Evolutionary conservation across 2,888 invertebrate genomes (phyloP).

Genomic region (Gasteruption jaculator): DNA sequence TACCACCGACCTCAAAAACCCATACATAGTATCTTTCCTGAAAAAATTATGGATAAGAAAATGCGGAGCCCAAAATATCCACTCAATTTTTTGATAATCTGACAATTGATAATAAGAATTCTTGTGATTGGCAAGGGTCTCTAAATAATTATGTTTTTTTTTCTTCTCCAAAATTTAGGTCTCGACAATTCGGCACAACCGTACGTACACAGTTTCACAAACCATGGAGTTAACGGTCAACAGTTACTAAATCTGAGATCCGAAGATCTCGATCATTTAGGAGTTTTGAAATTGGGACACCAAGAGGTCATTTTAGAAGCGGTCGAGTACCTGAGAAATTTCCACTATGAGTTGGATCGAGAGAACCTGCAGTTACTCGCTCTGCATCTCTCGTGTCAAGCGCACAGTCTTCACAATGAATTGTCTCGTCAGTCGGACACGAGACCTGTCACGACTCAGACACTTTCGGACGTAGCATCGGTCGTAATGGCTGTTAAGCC

Average conservation of each 20-base stretch:
- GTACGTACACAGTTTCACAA: constrained; percentile 76
- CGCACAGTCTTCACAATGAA: constrained; percentile 73
- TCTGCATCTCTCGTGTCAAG: constrained; percentile 75
- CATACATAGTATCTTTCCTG: too few species aligned
- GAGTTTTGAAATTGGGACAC: constrained; percentile 83
- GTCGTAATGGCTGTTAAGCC: constrained; percentile 82
- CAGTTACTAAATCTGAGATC: constrained; percentile 80
- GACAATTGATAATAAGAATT: too few species aligned
- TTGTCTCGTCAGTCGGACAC: constrained; percentile 57
- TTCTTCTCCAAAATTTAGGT: constrained; percentile 62
- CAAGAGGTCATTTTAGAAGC: constrained; percentile 92
- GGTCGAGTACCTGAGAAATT: constrained; percentile 82
- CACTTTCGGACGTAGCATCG: constrained; percentile 80
- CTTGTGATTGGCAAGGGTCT: too few species aligned
- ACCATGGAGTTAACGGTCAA: constrained; percentile 77
- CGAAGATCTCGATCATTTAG: constrained; percentile 83
- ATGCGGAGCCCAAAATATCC: too few species aligned
- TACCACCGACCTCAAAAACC: too few species aligned
- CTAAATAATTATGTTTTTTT: constrained; percentile 1
- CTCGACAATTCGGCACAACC: constrained; percentile 73
- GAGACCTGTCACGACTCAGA: constrained; percentile 70
- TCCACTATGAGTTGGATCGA: constrained; percentile 85
- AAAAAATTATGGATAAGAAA: too few species aligned
- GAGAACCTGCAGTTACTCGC: constrained; percentile 91
- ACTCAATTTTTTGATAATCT: too few species aligned